Evolutionary conservation across 1,140 invertebrate species (phyloP).

Genomic region (Philopotamus ludificatus): DNA sequence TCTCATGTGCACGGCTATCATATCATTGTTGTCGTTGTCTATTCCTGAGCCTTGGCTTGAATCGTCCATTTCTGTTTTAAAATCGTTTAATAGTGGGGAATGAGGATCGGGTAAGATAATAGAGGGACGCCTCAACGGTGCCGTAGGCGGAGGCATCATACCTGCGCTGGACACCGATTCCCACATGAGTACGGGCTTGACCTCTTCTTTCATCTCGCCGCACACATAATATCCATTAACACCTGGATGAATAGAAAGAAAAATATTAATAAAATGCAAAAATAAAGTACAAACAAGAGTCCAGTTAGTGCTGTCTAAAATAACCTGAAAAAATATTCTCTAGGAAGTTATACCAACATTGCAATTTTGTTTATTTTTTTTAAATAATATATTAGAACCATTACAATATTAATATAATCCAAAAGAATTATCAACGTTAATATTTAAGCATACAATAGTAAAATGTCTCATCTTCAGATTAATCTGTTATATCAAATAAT

Average conservation of each 20-base stretch:
- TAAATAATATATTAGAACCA: no score
- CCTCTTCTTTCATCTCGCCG: constrained; percentile 40
- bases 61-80: constrained; percentile 75
- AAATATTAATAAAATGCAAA: constrained; percentile 19
- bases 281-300: no score
- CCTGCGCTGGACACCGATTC: constrained; percentile 55
- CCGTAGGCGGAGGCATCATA: constrained; percentile 64
- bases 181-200: constrained; percentile 49
- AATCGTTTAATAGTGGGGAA: constrained; percentile 50
- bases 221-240: constrained; percentile 24
- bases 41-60: constrained; percentile 62
- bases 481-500: no score
- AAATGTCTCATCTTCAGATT: no score
- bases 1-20: constrained; percentile 35
- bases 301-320: no score
- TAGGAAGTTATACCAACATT: no score
- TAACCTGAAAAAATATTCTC: no score
- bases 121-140: constrained; percentile 58
- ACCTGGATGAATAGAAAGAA: constrained; percentile 28
- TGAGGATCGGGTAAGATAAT: constrained; percentile 50
- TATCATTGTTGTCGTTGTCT: constrained; percentile 42
- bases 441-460: no score
- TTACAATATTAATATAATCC: no score
- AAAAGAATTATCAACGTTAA: no score
- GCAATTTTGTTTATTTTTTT: no score